Evolutionary conservation across 2,113 vertebrate species (phyloP).

Genomic region (Aphelocoma coerulescens): DNA sequence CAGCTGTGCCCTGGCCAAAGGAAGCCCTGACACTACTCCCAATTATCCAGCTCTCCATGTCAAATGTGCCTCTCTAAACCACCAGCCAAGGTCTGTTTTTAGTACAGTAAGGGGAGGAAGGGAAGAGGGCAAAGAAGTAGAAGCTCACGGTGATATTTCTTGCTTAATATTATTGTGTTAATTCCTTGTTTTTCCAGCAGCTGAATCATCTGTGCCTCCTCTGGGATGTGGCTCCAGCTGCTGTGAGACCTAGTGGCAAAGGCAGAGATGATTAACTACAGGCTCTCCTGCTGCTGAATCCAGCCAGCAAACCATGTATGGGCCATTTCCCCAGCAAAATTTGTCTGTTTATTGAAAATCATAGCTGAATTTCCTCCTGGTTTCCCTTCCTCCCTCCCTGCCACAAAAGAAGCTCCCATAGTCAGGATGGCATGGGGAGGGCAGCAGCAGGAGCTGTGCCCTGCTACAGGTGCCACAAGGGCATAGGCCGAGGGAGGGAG

Average conservation of each 20-base stretch:
- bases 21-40: neutral
- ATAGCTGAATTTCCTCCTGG: neutral
- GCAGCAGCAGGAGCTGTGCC: neutral
- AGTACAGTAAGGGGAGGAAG: neutral
- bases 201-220: neutral
- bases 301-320: neutral
- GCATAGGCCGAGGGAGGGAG: neutral
- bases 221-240: constrained; percentile 30
- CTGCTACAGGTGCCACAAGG: neutral
- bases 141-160: constrained; percentile 26
- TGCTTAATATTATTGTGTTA: constrained; percentile 22
- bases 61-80: neutral
- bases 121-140: constrained; percentile 9
- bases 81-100: neutral
- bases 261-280: constrained; percentile 22
- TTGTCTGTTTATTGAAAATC: neutral
- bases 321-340: neutral
- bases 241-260: neutral
- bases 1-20: neutral
- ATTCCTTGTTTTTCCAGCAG: constrained; percentile 42
- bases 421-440: neutral
- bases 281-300: neutral
- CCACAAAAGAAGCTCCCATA: neutral
- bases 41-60: neutral
- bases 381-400: neutral